These are phyloP conservation scores for Pyrgilauda ruficollis DNA, from an alignment of 2,113 vertebrate species.

Conservation along the genomic window DNA sequence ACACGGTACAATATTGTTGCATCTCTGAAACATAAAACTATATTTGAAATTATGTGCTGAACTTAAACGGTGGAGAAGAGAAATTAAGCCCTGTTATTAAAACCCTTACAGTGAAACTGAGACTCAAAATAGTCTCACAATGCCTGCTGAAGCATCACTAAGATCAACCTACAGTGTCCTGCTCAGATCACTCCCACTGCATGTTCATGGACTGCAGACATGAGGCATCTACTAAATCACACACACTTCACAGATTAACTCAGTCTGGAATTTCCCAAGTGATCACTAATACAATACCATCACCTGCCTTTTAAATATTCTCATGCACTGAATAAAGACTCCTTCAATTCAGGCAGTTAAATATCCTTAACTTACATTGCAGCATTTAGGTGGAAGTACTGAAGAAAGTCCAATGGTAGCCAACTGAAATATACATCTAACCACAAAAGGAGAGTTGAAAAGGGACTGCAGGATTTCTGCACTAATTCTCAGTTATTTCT, in stretches of 20 bases:
- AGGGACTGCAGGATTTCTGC: neutral
- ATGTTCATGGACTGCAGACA: neutral
- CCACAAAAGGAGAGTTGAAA: neutral
- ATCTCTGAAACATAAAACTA: neutral
- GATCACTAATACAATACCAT: neutral
- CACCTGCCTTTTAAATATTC: neutral
- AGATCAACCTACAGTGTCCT: neutral
- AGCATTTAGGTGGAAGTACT: neutral
- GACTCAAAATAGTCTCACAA: neutral
- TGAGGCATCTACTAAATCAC: neutral
- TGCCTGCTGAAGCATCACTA: neutral
- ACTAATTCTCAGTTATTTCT: conserved; percentile 33
- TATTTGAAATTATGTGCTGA: neutral
- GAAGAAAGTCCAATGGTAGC: neutral
- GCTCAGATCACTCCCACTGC: neutral
- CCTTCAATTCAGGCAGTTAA: neutral
- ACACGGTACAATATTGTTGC: neutral
- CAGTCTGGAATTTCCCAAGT: neutral
- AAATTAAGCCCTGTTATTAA: neutral
- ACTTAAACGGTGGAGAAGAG: neutral
- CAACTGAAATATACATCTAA: neutral
- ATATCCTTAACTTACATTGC: neutral
- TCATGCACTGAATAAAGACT: neutral
- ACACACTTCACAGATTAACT: neutral
- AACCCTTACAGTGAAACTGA: neutral